Evolutionary conservation across 2,797 vertebrate species (phyloP).

Genomic region (Characodon lateralis): DNA sequence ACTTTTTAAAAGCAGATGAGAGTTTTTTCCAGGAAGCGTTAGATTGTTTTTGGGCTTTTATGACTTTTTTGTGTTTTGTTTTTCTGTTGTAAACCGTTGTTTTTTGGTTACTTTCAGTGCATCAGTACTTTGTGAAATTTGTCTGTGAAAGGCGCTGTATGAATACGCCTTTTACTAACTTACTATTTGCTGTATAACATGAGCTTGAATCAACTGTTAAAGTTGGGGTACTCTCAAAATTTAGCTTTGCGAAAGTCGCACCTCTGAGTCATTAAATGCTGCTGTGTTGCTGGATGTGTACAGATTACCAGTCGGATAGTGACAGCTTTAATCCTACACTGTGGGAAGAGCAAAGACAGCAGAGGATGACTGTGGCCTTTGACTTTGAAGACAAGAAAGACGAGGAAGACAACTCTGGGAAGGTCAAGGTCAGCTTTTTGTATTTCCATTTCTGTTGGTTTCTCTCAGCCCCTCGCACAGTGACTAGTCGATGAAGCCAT

Average conservation of each 20-base stretch:
- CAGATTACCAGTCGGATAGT: conserved; percentile 98
- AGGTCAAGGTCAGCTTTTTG: conserved; percentile 88
- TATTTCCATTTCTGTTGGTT: conserved; percentile 9
- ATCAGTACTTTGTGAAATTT: no score
- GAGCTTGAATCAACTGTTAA: background rate
- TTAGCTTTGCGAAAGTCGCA: background rate
- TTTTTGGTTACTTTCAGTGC: no score
- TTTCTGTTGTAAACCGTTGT: no score
- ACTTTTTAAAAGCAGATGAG: no score
- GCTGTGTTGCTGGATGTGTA: conserved; percentile 14
- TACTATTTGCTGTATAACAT: background rate
- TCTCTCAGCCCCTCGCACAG: background rate
- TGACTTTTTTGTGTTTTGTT: no score
- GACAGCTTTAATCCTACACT: conserved; percentile 98
- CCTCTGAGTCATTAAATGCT: background rate
- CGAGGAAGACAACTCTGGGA: conserved; percentile 93
- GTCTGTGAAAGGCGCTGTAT: background rate
- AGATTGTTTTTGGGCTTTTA: no score
- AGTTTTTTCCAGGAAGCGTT: no score
- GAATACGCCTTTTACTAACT: background rate
- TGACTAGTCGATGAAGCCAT: background rate
- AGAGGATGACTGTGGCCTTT: conserved; percentile 98
- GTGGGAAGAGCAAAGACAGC: conserved; percentile 98
- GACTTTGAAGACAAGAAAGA: conserved; percentile 99
- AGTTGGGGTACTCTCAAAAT: background rate